Base-by-base conservation (phyloP, 2,888 invertebrate genomes). In the Mimas tiliae region DNA sequence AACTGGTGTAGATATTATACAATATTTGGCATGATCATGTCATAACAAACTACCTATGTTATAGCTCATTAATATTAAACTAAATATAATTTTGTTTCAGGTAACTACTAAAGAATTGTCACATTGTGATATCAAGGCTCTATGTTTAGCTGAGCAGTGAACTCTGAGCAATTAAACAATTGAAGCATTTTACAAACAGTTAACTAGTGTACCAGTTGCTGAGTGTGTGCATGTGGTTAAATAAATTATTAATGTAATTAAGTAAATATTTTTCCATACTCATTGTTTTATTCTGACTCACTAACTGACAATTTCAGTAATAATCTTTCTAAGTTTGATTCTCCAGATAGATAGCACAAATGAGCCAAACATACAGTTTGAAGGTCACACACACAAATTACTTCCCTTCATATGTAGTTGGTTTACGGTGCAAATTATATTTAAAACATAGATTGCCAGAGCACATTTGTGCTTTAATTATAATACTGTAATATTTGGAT, bases 181-280 rank as follows among this genome's bases (percentile, higher is more conserved):
- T 76, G 70, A 72, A 75, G 82, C 82, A 84, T 83, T 83, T 83
- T 77, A 73, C 64, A 69, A 81, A 80, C 73, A 75, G 75, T 79
- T 70, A 79, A 77, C 69, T 68, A 75, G 75, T 67, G 73, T 74
- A 74, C 73, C 73, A 75, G 76, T 66, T 73, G 78, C 74, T 74
- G 74, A 71, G 66, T 76, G 78, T 79, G 80, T 84, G 85, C 82
- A 82, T 79, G 80, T 58, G 58, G 42, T 58, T 58, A 75, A 83
- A 78, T 85, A 88, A 87, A 83, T 91, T 91, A 90, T 91, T 89
- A 86, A 82, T 85, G 82, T 84, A 78, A 83, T 84, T 87, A 89
- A 90, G 86, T 89, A 89, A 88, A 87, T 87, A 86, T 85, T 84
- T 87, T 88, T 80, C 69, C 72, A 76, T 69, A 69, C 50, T 16